Percentiles rank a stretch among this genome's conserved stretches.
Evolutionary conservation across 1,140 invertebrate genomes (phyloP).

Genomic region (Drosophila rhopaloa): DNA sequence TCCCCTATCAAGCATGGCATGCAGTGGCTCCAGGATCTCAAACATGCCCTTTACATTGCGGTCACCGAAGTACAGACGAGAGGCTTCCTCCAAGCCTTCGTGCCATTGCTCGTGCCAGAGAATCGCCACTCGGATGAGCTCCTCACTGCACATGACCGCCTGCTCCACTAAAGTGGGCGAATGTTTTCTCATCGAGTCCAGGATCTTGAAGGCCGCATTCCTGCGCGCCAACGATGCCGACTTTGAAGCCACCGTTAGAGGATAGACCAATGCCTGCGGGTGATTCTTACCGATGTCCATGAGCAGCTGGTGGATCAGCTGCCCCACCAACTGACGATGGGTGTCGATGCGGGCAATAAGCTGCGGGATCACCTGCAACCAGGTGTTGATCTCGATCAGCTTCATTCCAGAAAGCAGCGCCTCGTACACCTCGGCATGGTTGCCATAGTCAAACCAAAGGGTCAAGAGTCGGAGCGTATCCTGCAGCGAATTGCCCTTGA

Average conservation of each 20-base stretch:
- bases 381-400: conserved; percentile 98
- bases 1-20: conserved; percentile 96
- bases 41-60: conserved; percentile 98
- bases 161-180: conserved; percentile 96
- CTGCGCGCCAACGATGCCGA: conserved; percentile 94
- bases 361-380: conserved; percentile 99
- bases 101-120: conserved; percentile 99
- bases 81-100: conserved; percentile 99
- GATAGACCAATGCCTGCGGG: conserved; percentile 97
- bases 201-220: conserved; percentile 96
- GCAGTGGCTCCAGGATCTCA: conserved; percentile 96
- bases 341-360: conserved; percentile 99
- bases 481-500: conserved; percentile 97
- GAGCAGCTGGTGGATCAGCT: conserved; percentile 96
- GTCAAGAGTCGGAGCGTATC: conserved; percentile 97
- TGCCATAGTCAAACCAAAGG: conserved; percentile 98
- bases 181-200: conserved; percentile 98
- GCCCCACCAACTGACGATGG: conserved; percentile 92
- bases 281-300: conserved; percentile 97
- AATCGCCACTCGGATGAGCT: conserved; percentile 98
- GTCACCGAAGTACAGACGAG: conserved; percentile 97
- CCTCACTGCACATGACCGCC: conserved; percentile 97
- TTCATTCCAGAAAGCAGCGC: conserved; percentile 96
- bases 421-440: conserved; percentile 96
- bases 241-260: conserved; percentile 98